Conservation (phyloP, 2,113 vertebrate genomes). For the Equus quagga region DNA sequence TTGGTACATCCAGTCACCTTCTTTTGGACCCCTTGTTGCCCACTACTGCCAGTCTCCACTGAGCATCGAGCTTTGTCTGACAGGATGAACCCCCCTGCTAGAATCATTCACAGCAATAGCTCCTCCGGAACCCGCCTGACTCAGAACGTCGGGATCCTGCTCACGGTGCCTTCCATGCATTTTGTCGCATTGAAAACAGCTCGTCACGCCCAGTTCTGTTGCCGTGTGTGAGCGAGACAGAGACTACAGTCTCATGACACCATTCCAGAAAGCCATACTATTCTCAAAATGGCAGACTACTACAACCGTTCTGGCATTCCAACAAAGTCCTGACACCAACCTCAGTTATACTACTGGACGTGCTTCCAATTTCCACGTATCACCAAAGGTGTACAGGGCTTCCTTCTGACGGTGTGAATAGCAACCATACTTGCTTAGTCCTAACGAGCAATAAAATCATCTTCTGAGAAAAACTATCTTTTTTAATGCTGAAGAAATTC, state of each 20-base stretch:
- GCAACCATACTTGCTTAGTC: rapidly evolving
- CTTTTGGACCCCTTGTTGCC: neutral
- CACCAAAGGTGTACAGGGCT: rapidly evolving
- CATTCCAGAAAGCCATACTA: too few relatives aligned
- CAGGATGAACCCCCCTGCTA: rapidly evolving
- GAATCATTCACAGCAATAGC: neutral
- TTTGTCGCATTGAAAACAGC: neutral
- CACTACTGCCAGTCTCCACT: rapidly evolving
- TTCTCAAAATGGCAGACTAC: neutral
- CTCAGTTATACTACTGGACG: rapidly evolving
- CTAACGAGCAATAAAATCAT: neutral
- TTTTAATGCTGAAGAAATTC: neutral
- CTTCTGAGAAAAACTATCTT: neutral
- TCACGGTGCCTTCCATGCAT: rapidly evolving
- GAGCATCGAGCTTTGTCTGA: too few relatives aligned
- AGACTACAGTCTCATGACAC: rapidly evolving
- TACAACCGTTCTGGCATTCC: too few relatives aligned
- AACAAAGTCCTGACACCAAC: rapidly evolving
- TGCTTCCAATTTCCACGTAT: rapidly evolving
- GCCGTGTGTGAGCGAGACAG: rapidly evolving
- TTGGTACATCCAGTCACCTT: neutral
- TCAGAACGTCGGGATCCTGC: neutral
- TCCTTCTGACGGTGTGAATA: neutral
- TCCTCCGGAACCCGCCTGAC: neutral
- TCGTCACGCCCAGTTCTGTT: neutral